Evolutionary conservation across 2,113 vertebrate genomes (phyloP).

Genomic region (Oryzias woworae): DNA sequence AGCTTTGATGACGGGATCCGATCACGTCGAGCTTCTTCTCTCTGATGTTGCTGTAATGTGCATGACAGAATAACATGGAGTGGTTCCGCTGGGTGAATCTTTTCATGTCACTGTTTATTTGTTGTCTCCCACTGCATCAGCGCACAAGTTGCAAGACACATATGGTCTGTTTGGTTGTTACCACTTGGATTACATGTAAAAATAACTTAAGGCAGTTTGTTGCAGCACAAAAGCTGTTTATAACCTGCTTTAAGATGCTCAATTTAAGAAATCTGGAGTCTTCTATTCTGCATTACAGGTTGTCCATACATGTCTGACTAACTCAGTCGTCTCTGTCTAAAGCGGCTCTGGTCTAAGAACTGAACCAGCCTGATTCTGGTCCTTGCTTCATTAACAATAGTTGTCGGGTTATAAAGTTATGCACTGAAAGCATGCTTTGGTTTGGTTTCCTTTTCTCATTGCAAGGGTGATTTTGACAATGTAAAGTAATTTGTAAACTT

Average conservation of each 20-base stretch:
- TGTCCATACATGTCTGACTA: slow-evolving; percentile 40
- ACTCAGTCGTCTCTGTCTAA: slow-evolving; percentile 34
- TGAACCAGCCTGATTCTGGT: slow-evolving; percentile 50
- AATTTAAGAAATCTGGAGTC: slow-evolving; percentile 25
- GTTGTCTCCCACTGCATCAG: slow-evolving; percentile 19
- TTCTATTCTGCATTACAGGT: slow-evolving; percentile 40
- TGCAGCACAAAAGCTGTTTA: slow-evolving; percentile 41
- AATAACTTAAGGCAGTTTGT: slow-evolving; percentile 19
- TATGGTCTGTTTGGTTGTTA: slow-evolving; percentile 18
- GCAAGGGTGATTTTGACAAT: slow-evolving; percentile 83
- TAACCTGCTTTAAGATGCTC: slow-evolving; percentile 21
- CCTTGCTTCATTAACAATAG: slow-evolving; percentile 66
- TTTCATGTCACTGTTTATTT: slow-evolving; percentile 24
- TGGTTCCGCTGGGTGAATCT: slow-evolving; percentile 29
- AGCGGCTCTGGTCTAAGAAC: slow-evolving; percentile 40
- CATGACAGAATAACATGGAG: slow-evolving; percentile 59
- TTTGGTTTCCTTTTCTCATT: slow-evolving; percentile 66
- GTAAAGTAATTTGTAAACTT: slow-evolving; percentile 87
- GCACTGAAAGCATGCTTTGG: slow-evolving; percentile 82
- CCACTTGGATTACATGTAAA: slow-evolving; percentile 25
- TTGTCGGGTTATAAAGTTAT: slow-evolving; percentile 74
- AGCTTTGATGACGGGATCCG: slow-evolving; percentile 28
- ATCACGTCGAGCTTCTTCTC: slow-evolving; percentile 30
- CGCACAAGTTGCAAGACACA: slow-evolving; percentile 27
- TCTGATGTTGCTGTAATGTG: slow-evolving; percentile 64